phyloP scores from a whole-genome alignment of 2,113 vertebrate species.

The Heptranchias perlo region DNA sequence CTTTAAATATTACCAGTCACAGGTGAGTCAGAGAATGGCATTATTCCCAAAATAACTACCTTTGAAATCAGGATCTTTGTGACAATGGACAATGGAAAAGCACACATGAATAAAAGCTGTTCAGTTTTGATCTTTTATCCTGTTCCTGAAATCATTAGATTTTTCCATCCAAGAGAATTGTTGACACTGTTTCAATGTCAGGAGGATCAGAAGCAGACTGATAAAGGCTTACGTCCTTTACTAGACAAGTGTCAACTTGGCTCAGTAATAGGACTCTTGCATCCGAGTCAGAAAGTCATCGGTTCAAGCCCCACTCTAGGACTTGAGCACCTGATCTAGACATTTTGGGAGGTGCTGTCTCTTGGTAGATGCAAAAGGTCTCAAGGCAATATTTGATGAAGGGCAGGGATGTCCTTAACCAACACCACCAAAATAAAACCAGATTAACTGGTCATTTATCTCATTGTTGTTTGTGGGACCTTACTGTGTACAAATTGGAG shows the following conservation, averaged over 20 bases:
- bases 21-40: too few species aligned
- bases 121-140: neutral
- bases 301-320: neutral
- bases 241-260: neutral
- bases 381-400: neutral
- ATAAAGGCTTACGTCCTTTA: neutral
- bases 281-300: neutral
- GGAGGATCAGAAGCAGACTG: neutral
- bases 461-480: neutral
- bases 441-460: neutral
- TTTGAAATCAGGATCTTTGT: neutral
- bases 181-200: neutral
- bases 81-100: neutral
- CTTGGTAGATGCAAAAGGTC: neutral
- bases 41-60: too few species aligned
- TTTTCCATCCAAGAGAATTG: neutral
- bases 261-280: neutral
- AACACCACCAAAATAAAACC: neutral
- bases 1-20: too few species aligned
- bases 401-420: neutral
- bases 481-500: neutral
- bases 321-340: neutral
- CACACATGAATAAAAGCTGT: neutral
- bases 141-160: neutral
- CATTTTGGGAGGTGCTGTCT: neutral